A percentile compares a stretch with the other conserved stretches of the same genome.
These are phyloP conservation scores for Standfussiana lucernea DNA, from an alignment of 2,888 invertebrate genomes.

Conservation along the genomic window DNA sequence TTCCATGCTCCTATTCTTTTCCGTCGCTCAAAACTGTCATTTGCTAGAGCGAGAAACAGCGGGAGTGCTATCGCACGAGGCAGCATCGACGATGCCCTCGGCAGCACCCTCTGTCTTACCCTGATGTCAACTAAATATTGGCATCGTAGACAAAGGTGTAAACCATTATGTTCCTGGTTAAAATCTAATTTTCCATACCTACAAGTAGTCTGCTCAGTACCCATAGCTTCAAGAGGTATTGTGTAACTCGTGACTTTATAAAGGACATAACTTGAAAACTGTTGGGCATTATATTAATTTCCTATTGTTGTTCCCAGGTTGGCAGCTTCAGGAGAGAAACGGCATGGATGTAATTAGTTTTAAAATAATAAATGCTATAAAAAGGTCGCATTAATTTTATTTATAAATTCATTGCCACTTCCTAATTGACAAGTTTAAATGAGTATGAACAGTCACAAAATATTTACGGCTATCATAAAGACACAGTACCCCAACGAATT, in stretches of 20 bases:
- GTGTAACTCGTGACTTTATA: background rate
- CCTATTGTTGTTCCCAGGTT: slow-evolving; percentile 40
- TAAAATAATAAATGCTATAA: slow-evolving; percentile 30
- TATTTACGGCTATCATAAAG: too few species aligned
- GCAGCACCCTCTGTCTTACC: background rate
- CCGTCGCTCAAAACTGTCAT: background rate
- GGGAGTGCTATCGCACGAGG: background rate
- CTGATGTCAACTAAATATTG: background rate
- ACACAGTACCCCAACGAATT: too few species aligned
- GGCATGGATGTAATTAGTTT: background rate
- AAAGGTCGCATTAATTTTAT: slow-evolving; percentile 16
- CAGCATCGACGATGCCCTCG: background rate
- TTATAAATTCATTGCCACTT: background rate
- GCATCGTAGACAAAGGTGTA: background rate
- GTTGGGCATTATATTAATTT: background rate
- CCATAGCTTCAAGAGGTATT: background rate
- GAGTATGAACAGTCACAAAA: background rate
- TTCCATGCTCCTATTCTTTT: background rate
- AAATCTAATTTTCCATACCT: background rate
- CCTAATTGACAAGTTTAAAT: background rate
- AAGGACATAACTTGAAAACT: background rate
- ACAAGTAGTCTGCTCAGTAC: background rate
- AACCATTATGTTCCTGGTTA: background rate
- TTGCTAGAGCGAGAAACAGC: background rate
- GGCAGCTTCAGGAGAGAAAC: slow-evolving; percentile 16